Evolutionary conservation across 2,113 vertebrate species (phyloP).

Genomic region (Antechinus stuartii): DNA sequence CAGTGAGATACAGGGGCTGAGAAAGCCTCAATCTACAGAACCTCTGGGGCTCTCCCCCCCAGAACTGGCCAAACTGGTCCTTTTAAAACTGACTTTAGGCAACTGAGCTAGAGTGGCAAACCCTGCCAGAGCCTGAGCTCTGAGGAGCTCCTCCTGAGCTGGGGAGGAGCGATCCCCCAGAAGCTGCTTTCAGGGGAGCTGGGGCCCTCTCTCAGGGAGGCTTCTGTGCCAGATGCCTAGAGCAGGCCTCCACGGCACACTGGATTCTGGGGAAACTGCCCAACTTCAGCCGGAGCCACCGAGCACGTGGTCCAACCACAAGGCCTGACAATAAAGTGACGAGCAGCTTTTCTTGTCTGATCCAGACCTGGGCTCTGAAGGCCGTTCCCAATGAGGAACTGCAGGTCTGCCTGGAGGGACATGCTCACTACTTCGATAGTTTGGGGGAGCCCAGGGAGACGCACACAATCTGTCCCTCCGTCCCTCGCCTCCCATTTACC

Average conservation of each 20-base stretch:
- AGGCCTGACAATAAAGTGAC: not conserved
- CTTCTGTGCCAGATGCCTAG: not conserved
- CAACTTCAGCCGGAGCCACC: not conserved
- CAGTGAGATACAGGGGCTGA: not conserved
- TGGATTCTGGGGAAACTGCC: too few relatives aligned
- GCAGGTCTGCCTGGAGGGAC: not conserved
- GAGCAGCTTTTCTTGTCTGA: not conserved
- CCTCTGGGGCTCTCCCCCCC: not conserved
- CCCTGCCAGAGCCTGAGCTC: not conserved
- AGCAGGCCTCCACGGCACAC: not conserved
- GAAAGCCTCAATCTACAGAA: not conserved
- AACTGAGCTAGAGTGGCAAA: not conserved
- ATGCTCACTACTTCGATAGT: not conserved
- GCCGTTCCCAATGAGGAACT: too few relatives aligned
- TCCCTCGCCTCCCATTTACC: slow-evolving; percentile 78
- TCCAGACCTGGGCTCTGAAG: not conserved
- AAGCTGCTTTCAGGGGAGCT: not conserved
- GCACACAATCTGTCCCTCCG: not conserved
- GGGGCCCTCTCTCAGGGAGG: not conserved
- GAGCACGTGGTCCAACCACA: not conserved
- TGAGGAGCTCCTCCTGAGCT: too few relatives aligned
- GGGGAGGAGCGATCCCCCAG: too few relatives aligned
- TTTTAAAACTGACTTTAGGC: too few relatives aligned
- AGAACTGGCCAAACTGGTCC: not conserved
- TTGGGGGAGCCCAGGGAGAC: slow-evolving; percentile 40